A percentile compares a stretch with the other conserved stretches of the same genome.
Conservation (phyloP, 2,888 invertebrate genomes). For the Macrosiphum euphorbiae region DNA sequence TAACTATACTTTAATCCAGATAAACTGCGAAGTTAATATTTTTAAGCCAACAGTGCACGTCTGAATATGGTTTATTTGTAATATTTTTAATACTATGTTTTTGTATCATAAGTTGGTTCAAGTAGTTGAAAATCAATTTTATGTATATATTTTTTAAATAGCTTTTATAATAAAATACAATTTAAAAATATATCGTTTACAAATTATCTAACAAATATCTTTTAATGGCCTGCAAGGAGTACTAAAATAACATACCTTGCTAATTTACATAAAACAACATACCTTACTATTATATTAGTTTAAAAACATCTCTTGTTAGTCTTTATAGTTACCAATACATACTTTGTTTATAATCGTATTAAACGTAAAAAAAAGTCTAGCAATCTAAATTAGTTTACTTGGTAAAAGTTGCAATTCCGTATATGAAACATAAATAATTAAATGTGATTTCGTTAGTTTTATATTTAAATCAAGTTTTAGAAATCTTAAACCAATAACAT, state of each 20-base stretch:
- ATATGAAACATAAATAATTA: background rate
- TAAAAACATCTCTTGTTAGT: background rate
- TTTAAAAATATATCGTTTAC: background rate
- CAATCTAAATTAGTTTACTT: background rate
- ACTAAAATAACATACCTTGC: background rate
- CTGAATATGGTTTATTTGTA: background rate
- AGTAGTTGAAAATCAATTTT: background rate
- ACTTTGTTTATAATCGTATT: background rate
- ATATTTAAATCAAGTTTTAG: background rate
- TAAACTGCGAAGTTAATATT: background rate
- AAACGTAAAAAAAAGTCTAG: background rate
- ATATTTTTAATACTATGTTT: background rate
- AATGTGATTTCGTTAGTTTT: background rate
- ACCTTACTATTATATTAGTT: background rate
- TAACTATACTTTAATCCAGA: background rate
- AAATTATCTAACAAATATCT: background rate
- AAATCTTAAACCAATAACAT: background rate
- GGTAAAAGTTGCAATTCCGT: background rate
- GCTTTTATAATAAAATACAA: background rate
- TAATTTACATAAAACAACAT: background rate
- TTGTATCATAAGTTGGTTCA: background rate
- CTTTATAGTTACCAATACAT: background rate
- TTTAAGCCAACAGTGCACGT: background rate
- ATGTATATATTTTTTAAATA: background rate
- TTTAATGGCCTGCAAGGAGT: background rate